Evolutionary conservation across 2,113 vertebrate species (phyloP), one percentile per base, ranked within the genome.

Genomic region (Tapirus terrestris): DNA sequence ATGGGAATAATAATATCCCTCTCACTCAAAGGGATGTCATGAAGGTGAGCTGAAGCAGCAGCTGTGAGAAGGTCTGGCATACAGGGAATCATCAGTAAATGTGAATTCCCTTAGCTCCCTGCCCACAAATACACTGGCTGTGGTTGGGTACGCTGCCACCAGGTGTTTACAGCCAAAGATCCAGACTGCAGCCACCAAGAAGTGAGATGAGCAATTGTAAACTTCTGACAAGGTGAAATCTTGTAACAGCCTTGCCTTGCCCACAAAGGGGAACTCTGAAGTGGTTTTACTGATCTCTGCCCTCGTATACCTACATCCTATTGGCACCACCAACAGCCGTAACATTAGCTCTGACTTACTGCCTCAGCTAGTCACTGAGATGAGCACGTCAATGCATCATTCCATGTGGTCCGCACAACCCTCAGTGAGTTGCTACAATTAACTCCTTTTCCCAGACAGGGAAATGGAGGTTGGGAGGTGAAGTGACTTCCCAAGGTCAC

Each of bases 401-500:
- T 25, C 17, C 18, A 48, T 27, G 25, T 27, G 29, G 14, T 77
- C 67, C 8, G 75, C 29, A 67, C 39, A 67, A 20, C 72, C 45
- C 53, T 75, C 72, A 58, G 43, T 67, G n/a, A 75, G 25, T 36
- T 39, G 48, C n/a, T 83, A 36, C 29, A 70, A 45, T 10, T 12
- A 95, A 51, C 48, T 6, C 29, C 9, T 61, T 73, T 82, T 76
- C 83, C 70, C 61, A 79, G 58, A 48, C 13, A 56, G 63, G 75
- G 65, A 93, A 45, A 43, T 6, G 9, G 77, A 96, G 45, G 13
- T 39, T 90, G 70, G 31, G 73, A 86, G 75, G 81, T 86, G 58
- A 63, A 48, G 65, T 36, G 87, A 86, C 80, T 85, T 70, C 58
- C 86, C 73, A 65, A 79, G 80, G 80, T 94, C 73, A 91, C 18